A percentile compares a stretch with the other conserved stretches of the same genome.
These are phyloP conservation scores for Astreopora myriophthalma DNA, from an alignment of 64 coral and sea anemone species.

Conservation along the genomic window DNA sequence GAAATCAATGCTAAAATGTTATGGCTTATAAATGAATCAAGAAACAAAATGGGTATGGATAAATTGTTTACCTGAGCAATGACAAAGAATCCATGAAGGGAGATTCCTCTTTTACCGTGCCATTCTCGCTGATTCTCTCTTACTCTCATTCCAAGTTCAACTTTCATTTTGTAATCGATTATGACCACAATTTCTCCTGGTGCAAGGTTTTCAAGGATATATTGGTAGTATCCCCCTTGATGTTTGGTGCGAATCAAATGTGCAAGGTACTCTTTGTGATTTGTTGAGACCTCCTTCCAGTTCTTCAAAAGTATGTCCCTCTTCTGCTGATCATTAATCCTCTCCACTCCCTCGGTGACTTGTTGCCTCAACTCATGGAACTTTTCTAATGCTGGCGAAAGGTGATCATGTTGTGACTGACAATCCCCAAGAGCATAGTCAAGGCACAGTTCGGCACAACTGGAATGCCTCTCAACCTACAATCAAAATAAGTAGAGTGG, in stretches of 20 bases:
- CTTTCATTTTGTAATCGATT: constrained; percentile 60
- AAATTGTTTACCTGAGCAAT: constrained; percentile 33
- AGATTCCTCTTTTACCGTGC: constrained; percentile 56
- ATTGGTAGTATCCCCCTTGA: not conserved
- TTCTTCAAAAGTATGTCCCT: not conserved
- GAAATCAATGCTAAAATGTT: constrained; percentile 1
- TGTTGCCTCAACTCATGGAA: not conserved
- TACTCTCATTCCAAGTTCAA: constrained; percentile 37
- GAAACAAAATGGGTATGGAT: not conserved
- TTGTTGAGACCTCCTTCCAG: not conserved
- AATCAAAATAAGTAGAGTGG: not conserved
- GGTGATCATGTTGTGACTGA: not conserved
- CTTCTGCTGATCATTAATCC: not conserved
- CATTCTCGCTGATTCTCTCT: constrained; percentile 44
- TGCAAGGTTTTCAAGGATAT: constrained; percentile 12
- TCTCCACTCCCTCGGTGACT: not conserved
- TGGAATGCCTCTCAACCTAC: constrained; percentile 3
- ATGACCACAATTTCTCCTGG: constrained; percentile 18
- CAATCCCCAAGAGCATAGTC: not conserved
- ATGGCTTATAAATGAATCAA: not conserved
- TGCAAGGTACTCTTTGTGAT: not conserved
- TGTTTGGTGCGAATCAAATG: not conserved
- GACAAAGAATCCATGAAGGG: constrained; percentile 35
- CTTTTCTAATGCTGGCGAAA: not conserved
- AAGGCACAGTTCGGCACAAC: not conserved